Base-by-base conservation (phyloP, 2,113 vertebrate genomes). In the Phocoena phocoena region DNA sequence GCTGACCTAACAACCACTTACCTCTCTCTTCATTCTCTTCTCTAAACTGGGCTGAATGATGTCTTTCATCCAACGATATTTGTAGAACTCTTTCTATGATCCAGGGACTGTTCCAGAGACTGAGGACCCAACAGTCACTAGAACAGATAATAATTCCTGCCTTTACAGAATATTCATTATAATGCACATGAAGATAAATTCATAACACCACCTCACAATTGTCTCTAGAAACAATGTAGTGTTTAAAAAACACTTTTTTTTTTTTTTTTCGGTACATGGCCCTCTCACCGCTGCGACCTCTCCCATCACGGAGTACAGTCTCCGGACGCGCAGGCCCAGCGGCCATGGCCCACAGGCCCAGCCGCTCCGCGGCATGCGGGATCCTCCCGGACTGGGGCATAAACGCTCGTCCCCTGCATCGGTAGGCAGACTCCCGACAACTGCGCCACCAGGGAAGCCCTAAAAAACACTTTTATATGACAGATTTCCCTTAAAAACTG, bases 151-250 rank as follows among this genome's bases (percentile, higher is more conserved):
- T 20, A 85, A 53, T 53, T 38, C 3, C 28, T 90, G 9, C 2
- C 26, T 79, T 83, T 90, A 71, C 47, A 31, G 44, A 85, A 18
- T 85, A 65, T 50, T 88, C 38, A 88, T 65, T 83, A 55, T 31
- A 91, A 65, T n/a, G 13, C 2, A 86, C 47, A 47, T 41, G n/a
- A 67, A 97, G 5, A 88, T 85, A 60, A 84, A 87, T 81, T 81
- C 20, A 68, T 93, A 93, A 83, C 31, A 91, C 71, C 53, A 77
- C 23, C 26, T 84, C 82, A 85, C 0, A 50, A 28, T 71, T 91
- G 53, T 86, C 82, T 89, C 11, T 95, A 67, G 31, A 95, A 96
- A 95, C 71, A 96, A 85, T 28, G 36, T 5, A 76, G 25, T 90
- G 70, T 50, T 87, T 81, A 81, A 88, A 89, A 90, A 36, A 58